Percentiles rank a stretch among this genome's conserved stretches.
phyloP scores from a whole-genome alignment of 2,888 invertebrate genomes.

The Hololepta plana region DNA sequence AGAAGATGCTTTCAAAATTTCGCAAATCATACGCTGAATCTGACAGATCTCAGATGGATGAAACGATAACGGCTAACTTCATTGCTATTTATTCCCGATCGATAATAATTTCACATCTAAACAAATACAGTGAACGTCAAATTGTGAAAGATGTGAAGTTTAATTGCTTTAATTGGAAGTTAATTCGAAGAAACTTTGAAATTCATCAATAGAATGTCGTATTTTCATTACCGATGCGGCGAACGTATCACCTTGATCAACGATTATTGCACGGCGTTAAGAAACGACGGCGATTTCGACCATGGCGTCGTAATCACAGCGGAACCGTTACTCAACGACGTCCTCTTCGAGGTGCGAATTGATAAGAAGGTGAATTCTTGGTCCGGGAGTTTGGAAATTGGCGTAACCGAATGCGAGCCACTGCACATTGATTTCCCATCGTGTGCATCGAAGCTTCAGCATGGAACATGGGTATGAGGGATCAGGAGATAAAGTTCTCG shows the following conservation, averaged over 20 bases:
- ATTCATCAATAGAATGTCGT: conserved; percentile 27
- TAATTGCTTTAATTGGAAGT: too few relatives aligned
- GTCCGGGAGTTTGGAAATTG: conserved; percentile 61
- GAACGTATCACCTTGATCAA: conserved; percentile 69
- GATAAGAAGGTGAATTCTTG: conserved; percentile 76
- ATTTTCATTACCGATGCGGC: conserved; percentile 67
- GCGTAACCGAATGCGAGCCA: conserved; percentile 53
- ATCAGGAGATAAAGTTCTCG: conserved; percentile 3
- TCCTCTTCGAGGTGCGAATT: conserved; percentile 71
- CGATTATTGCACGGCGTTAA: conserved; percentile 61
- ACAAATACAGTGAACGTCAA: too few relatives aligned
- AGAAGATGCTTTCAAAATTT: too few relatives aligned
- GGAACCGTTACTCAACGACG: conserved; percentile 61
- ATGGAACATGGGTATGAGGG: conserved; percentile 59
- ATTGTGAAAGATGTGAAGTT: too few relatives aligned
- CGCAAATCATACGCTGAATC: too few relatives aligned
- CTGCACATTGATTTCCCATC: conserved; percentile 48
- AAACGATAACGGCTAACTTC: too few relatives aligned
- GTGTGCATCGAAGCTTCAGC: conserved; percentile 60
- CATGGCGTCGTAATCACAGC: conserved; percentile 74
- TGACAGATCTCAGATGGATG: too few relatives aligned
- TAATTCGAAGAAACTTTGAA: conserved; percentile 1
- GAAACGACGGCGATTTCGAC: conserved; percentile 63
- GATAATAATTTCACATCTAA: too few relatives aligned
- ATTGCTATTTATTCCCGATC: too few relatives aligned